Evolutionary conservation across 2,113 vertebrate species (phyloP), one percentile per base, ranked within the genome.

Genomic region (Oryzias woworae): DNA sequence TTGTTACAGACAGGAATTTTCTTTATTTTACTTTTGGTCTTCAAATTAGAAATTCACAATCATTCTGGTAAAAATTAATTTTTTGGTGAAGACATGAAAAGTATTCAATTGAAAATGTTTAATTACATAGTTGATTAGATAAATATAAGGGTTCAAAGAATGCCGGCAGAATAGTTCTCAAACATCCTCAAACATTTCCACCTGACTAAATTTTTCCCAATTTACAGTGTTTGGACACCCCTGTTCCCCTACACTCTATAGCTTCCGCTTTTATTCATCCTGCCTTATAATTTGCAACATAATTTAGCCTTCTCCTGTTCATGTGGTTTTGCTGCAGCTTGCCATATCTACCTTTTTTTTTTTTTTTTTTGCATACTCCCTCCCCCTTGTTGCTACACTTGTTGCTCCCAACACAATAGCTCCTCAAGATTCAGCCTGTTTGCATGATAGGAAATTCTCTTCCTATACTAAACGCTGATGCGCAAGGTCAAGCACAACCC

Each of bases 211-310:
- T 20, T 20, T 20, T 20, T 1, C 20, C 20, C 20, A 20, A 20
- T 20, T 20, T 20, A 20, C 20, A 20, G 20, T 20, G 20, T 20
- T 20, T 20, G 20, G 20, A 20, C 20, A 20, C 20, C 20, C 20
- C 20, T 20, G 20, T 20, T 20, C 20, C 20, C 20, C 20, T 58
- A 12, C 78, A 73, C 66, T 62, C 41, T 23, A 71, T 62, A 48
- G 14, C 69, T 72, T 75, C 59, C 62, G 52, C 68, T 48, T 65
- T 53, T 57, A 62, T 46, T 51, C 65, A 56, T 64, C 41, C 78
- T 71, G 70, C 70, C 84, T 88, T 81, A 88, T 84, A 85, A 88
- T 88, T 86, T 81, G 84, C 85, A 86, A 85, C 85, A 82, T 87
- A 85, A 89, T 88, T 88, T 86, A 72, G 69, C 81, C 79, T 74